A percentile compares a stretch with the other conserved stretches of the same genome.
phyloP scores from a whole-genome alignment of 92 coral and sea anemone species.

The Scolanthus callimorphus region DNA sequence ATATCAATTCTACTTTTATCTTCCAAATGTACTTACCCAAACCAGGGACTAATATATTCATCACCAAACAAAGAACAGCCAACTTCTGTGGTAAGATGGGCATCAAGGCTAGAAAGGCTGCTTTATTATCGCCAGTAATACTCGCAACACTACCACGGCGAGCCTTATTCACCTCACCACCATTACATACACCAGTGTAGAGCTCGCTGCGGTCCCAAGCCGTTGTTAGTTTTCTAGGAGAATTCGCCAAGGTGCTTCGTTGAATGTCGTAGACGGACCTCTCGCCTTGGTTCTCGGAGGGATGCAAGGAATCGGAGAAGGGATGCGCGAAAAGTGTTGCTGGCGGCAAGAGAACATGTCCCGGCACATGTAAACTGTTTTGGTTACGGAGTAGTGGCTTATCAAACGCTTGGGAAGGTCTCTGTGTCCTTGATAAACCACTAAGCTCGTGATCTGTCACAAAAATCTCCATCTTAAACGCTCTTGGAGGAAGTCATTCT shows the following conservation, averaged over 20 bases:
- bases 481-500: too few relatives aligned
- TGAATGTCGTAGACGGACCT: conserved; percentile 31
- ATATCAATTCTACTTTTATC: too few relatives aligned
- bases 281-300: conserved; percentile 43
- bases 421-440: neutral
- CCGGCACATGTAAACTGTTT: conserved; percentile 61
- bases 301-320: conserved; percentile 51
- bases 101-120: conserved; percentile 18
- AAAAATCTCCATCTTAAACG: neutral
- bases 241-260: neutral
- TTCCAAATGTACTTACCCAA: conserved; percentile 30
- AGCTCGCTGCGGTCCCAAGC: neutral
- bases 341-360: conserved; percentile 61
- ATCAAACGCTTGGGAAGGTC: conserved; percentile 9
- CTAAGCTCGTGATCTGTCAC: neutral
- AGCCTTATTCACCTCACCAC: neutral
- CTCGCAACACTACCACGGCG: conserved; percentile 19
- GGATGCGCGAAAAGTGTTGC: conserved; percentile 62
- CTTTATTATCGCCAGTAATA: conserved; percentile 23
- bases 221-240: neutral
- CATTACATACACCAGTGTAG: neutral
- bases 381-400: conserved; percentile 31
- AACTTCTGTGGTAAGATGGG: conserved; percentile 48
- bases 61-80: conserved; percentile 56
- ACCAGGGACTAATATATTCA: conserved; percentile 52